A percentile compares a stretch with the other conserved stretches of the same genome.
phyloP scores from a whole-genome alignment of 2,888 invertebrate species.

The Philereme transversata region DNA sequence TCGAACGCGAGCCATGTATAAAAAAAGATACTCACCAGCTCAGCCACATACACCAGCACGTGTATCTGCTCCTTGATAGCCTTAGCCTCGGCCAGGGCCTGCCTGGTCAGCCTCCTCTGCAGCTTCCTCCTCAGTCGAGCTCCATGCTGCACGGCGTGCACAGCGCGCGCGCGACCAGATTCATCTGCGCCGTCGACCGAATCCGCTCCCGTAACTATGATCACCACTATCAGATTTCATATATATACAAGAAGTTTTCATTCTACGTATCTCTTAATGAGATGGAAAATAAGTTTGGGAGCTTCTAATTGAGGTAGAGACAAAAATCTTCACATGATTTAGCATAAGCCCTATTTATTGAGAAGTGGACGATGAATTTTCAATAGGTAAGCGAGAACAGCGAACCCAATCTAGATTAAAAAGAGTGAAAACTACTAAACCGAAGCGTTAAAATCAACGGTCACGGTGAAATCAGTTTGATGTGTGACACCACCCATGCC shows the following conservation, averaged over 20 bases:
- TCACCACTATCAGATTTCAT: constrained; percentile 65
- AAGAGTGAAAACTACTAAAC: no score
- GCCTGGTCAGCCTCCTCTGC: constrained; percentile 89
- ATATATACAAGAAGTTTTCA: constrained; percentile 8
- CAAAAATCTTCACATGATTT: not conserved
- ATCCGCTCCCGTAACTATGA: constrained; percentile 74
- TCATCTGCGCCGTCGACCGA: constrained; percentile 55
- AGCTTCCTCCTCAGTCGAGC: constrained; percentile 90
- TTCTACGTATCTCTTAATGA: no score
- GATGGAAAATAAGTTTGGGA: no score
- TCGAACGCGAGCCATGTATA: not conserved
- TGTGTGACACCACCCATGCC: no score
- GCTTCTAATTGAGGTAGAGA: not conserved
- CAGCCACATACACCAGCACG: constrained; percentile 89
- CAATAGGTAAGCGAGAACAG: no score
- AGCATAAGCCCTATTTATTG: no score
- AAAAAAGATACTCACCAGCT: constrained; percentile 84
- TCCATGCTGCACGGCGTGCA: constrained; percentile 91
- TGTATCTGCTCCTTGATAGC: constrained; percentile 92
- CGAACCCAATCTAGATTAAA: no score
- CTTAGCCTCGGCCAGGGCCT: constrained; percentile 91
- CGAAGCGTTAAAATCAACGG: no score
- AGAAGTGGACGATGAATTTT: no score
- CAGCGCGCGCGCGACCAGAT: constrained; percentile 83
- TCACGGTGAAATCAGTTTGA: no score